Evolutionary conservation across 2,113 vertebrate genomes (phyloP).

Genomic region (Emydocephalus ijimae): DNA sequence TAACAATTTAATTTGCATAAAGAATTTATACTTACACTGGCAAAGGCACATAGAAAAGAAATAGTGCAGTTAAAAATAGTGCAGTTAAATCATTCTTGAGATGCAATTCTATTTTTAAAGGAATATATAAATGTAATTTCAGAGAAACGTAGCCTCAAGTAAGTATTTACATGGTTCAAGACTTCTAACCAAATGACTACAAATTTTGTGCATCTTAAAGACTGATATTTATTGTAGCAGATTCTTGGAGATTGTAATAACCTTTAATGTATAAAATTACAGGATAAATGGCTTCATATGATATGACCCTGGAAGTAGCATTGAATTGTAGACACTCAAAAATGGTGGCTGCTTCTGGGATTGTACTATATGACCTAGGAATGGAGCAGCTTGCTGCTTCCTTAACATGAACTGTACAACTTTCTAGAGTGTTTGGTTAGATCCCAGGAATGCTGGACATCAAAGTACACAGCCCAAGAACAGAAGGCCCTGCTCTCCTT

Average conservation of each 20-base stretch:
- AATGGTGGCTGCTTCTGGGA: too few relatives aligned
- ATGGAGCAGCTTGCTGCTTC: too few relatives aligned
- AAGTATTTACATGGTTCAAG: background rate
- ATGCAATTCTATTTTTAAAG: background rate
- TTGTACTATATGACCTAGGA: too few relatives aligned
- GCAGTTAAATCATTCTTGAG: background rate
- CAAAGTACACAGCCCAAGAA: too few relatives aligned
- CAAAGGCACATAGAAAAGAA: background rate
- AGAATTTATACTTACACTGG: background rate
- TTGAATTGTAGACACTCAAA: too few relatives aligned
- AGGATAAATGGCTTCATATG: background rate
- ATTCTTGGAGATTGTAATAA: background rate
- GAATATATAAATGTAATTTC: background rate
- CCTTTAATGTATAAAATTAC: background rate
- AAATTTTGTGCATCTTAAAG: background rate
- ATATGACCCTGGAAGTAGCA: too few relatives aligned
- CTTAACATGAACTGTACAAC: too few relatives aligned
- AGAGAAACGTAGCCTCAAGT: background rate
- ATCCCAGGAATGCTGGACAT: too few relatives aligned
- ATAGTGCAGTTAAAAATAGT: background rate
- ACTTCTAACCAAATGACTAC: background rate
- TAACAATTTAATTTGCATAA: background rate
- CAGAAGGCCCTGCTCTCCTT: too few relatives aligned
- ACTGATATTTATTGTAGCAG: background rate
- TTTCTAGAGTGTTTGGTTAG: too few relatives aligned